Evolutionary conservation across 2,797 vertebrate species (phyloP), one percentile per base, ranked within the genome.

Genomic region (Clarias fuscus): DNA sequence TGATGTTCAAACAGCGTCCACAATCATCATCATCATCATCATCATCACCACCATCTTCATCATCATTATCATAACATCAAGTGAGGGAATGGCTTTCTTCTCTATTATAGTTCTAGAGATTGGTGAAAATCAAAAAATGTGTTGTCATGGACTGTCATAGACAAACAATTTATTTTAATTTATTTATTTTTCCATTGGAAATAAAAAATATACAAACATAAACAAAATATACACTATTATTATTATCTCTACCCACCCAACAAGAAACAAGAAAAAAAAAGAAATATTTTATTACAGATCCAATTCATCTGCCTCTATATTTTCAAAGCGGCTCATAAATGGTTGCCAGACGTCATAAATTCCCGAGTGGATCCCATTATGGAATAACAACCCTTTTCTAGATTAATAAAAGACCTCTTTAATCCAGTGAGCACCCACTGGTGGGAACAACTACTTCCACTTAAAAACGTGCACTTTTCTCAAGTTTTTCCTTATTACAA

Each of bases 401-500:
- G 37, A 37, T 37, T 4, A 37, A 37, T 37, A 37, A 37, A 37
- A 37, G 37, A 37, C 37, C 37, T 37, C 37, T 37, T 37, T 37
- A 37, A 37, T 37, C 37, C 37, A 37, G 37, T 37, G 37, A 33
- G 33, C 33, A 33, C 80, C 48, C 33, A 33, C 33, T 33, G 1
- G 33, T 33, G 33, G 33, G 33, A 33, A 33, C 33, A 4, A 37
- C 37, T 37, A 3, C 37, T 37, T 37, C 37, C 37, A 37, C 37
- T 37, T 37, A 37, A 37, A 37, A 37, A 37, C 37, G 27, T 83
- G 33, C 20, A 20, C 8, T 22, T 77, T 58, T 33, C 27, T 59
- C 56, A n/a, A 64, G 59, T 58, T 22, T 33, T 61, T 83, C 33
- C 37, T 53, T 70, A 33, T 83, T 87, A 68, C n/a, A 27, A 53